These are phyloP conservation scores for Notamacropus eugenii DNA, from an alignment of 2,797 vertebrate genomes.

Conservation along the genomic window DNA sequence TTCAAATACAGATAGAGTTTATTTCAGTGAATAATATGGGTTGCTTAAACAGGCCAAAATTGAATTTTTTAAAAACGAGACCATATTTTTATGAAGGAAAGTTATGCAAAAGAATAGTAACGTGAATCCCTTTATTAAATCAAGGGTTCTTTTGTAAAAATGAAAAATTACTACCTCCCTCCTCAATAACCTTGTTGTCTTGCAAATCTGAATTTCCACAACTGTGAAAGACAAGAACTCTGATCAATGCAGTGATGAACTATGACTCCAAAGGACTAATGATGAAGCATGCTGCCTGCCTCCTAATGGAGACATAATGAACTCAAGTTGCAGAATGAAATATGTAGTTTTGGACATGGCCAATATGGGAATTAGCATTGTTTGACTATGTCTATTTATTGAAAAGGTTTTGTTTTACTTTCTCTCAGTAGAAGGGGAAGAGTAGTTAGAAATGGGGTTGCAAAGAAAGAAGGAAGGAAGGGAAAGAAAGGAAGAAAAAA, in stretches of 20 bases:
- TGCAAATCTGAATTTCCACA: slow-evolving; percentile 25
- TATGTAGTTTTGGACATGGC: neutral
- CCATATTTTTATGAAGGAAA: slow-evolving; percentile 22
- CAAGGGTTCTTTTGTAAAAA: slow-evolving; percentile 5
- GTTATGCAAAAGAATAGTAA: slow-evolving; percentile 25
- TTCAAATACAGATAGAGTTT: slow-evolving; percentile 18
- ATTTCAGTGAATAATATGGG: slow-evolving; percentile 25
- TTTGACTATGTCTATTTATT: neutral
- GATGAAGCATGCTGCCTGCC: neutral
- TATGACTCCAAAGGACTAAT: neutral
- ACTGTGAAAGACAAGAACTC: neutral
- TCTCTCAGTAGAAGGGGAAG: neutral
- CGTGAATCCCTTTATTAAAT: slow-evolving; percentile 33
- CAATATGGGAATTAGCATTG: too few relatives aligned
- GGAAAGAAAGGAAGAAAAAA: neutral
- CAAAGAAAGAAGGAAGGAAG: neutral
- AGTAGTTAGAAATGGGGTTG: neutral
- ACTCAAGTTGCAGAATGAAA: neutral
- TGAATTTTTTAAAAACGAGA: slow-evolving; percentile 53
- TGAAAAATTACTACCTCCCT: slow-evolving; percentile 23
- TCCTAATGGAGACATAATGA: neutral
- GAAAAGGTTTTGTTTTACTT: neutral
- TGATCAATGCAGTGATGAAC: neutral
- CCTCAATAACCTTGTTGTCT: neutral
- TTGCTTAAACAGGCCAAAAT: slow-evolving; percentile 40